A percentile compares a stretch with the other conserved stretches of the same genome.
Evolutionary conservation across 1,140 invertebrate species (phyloP).

Genomic region (Drosophila repleta): DNA sequence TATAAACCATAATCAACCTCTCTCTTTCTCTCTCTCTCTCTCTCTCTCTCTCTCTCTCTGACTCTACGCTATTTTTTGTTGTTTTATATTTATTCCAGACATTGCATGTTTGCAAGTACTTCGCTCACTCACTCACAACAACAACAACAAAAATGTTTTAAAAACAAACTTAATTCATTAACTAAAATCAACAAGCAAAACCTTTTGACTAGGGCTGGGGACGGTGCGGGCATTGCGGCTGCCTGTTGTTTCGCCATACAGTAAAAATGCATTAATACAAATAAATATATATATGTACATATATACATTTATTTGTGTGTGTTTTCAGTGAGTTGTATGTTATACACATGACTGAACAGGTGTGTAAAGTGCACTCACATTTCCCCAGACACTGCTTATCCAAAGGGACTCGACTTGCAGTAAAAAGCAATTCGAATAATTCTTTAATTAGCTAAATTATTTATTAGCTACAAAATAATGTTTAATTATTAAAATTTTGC

Average conservation of each 20-base stretch:
- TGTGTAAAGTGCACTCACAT: slow-evolving; percentile 10
- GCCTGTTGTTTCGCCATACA: slow-evolving; percentile 30
- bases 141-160: slow-evolving; percentile 26
- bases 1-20: slow-evolving; percentile 6
- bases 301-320: slow-evolving; percentile 5
- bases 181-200: slow-evolving; percentile 49
- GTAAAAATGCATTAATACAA: slow-evolving; percentile 62
- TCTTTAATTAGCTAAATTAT: neutral
- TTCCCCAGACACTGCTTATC: neutral
- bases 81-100: slow-evolving; percentile 8
- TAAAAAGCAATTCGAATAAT: neutral
- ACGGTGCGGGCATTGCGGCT: neutral
- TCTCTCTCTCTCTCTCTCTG: slow-evolving; percentile 4
- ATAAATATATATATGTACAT: slow-evolving; percentile 5
- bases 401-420: neutral
- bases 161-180: slow-evolving; percentile 71
- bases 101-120: slow-evolving; percentile 61
- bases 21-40: no score
- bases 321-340: slow-evolving; percentile 7
- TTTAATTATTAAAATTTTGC: neutral
- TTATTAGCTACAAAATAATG: neutral
- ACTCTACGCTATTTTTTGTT: slow-evolving; percentile 10
- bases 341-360: slow-evolving; percentile 26
- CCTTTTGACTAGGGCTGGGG: slow-evolving; percentile 13
- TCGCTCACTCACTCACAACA: slow-evolving; percentile 6